A percentile compares a stretch with the other conserved stretches of the same genome.
Conservation (phyloP, 2,113 vertebrate genomes). For the Pandion haliaetus region DNA sequence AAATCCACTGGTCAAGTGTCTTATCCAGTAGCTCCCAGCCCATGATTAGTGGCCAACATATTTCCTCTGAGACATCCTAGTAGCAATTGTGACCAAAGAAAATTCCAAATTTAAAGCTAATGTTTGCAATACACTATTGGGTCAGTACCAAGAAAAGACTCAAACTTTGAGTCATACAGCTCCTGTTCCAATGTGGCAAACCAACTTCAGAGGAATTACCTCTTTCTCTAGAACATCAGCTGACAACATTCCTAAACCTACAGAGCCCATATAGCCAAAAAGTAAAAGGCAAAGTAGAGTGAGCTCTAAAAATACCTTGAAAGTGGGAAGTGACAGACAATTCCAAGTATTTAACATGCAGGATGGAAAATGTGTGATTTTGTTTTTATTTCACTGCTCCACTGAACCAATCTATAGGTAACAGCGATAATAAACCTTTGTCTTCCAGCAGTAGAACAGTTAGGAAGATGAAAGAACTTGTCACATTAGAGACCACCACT, state of each 20-base stretch:
- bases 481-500: neutral
- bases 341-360: neutral
- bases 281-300: neutral
- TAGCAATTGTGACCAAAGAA: neutral
- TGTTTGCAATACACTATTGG: neutral
- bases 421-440: neutral
- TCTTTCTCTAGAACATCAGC: neutral
- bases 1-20: neutral
- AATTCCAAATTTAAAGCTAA: neutral
- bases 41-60: rapidly evolving
- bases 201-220: neutral
- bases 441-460: neutral
- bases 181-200: neutral
- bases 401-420: neutral
- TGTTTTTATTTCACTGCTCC: neutral
- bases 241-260: neutral
- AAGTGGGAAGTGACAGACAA: neutral
- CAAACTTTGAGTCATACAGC: neutral
- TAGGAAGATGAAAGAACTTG: neutral
- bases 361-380: neutral
- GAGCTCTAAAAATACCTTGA: neutral
- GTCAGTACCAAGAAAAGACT: neutral
- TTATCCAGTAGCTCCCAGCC: neutral
- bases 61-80: neutral
- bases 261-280: neutral